Evolutionary conservation across 2,113 vertebrate genomes (phyloP), one percentile per base, ranked within the genome.

Genomic region (Ictalurus furcatus): DNA sequence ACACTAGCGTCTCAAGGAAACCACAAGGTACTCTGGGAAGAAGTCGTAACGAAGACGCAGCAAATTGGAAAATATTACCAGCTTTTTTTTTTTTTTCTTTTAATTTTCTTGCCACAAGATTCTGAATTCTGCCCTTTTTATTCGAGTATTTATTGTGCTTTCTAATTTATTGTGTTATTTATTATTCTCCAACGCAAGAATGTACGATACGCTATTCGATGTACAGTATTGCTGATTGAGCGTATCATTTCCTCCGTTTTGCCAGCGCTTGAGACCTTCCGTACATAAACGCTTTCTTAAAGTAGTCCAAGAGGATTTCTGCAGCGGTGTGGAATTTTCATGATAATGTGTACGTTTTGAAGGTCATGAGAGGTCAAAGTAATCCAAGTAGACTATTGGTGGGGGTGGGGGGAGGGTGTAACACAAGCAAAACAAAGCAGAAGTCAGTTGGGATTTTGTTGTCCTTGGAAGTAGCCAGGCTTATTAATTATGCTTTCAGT

Each of bases 141-240:
- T 71, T 88, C 34, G 87, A 88, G 71, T 90, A 89, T 91, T 87
- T 91, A 92, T 92, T 91, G 90, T 89, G 90, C 89, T 87, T 93
- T 91, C 87, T 91, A 89, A 92, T 89, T 90, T 93, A 92, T 93
- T 93, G 85, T 83, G 90, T 92, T 87, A 91, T 89, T 91, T 91
- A 85, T 91, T 90, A 74, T 87, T 59, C 56, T 86, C 86, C 85
- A 83, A 87, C 58, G 71, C 19, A 84, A 88, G 90, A 90, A 91
- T 91, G 90, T 30, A 56, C n/a, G 52, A 81, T 88, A 78, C 85
- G 83, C 87, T 87, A 34, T 90, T 89, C 54, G 52, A 71, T 89
- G 86, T 92, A 84, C 88, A 69, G 88, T 86, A 87, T 89, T 86
- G 44, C 56, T 59, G 86, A 89, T 85, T 61, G 71, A 87, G 87